Conservation (phyloP, 2,888 invertebrate species). For the Drosophila niveifrons region DNA sequence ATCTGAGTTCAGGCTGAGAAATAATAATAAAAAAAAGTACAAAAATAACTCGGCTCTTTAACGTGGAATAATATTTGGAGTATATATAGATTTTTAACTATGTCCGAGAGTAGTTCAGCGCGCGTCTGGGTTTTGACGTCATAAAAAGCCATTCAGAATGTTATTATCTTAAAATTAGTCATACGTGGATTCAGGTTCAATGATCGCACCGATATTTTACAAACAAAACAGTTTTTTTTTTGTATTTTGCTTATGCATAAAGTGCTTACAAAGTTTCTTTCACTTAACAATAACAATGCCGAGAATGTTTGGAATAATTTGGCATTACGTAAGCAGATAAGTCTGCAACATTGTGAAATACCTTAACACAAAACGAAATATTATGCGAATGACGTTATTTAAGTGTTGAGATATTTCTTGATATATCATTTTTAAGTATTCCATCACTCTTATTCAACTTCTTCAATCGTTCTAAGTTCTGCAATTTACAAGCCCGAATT, state of each 20-base stretch:
- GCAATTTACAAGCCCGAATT: neutral
- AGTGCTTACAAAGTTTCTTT: constrained; percentile 4
- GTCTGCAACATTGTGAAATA: neutral
- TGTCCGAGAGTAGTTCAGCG: neutral
- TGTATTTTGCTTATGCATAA: neutral
- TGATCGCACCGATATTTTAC: constrained; percentile 16
- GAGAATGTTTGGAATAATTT: neutral
- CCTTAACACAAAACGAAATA: too few species aligned
- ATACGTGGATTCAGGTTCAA: constrained; percentile 28
- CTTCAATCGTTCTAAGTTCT: too few species aligned
- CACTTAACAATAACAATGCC: neutral
- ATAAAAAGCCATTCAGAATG: neutral
- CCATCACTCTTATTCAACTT: too few species aligned
- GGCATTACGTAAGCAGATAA: neutral
- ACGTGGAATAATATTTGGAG: neutral
- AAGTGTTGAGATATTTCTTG: too few species aligned
- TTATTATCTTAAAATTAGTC: constrained; percentile 14
- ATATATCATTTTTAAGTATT: too few species aligned
- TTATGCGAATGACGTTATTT: too few species aligned
- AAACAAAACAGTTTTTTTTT: constrained; percentile 7
- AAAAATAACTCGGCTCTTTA: neutral
- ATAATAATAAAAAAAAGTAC: neutral
- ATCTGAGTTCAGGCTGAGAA: constrained; percentile 19
- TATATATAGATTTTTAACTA: constrained; percentile 1
- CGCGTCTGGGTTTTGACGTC: neutral